These are phyloP conservation scores for Anagyrus pseudococci DNA, from an alignment of 2,888 invertebrate genomes.

Conservation along the genomic window DNA sequence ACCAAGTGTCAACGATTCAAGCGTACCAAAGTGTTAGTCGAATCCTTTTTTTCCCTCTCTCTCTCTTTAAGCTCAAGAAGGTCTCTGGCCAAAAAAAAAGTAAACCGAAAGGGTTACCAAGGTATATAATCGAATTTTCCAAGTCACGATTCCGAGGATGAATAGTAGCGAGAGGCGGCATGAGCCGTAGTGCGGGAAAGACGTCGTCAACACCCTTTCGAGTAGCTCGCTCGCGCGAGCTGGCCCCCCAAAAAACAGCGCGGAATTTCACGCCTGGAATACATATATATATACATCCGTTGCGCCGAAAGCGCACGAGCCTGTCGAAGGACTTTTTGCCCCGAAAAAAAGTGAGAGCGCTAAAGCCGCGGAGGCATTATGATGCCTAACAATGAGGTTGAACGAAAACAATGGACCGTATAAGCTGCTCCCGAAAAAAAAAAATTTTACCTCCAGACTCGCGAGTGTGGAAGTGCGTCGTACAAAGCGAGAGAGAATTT, in stretches of 20 bases:
- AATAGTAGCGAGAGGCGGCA: background rate
- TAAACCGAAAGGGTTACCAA: conserved; percentile 1
- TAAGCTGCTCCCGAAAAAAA: too few relatives aligned
- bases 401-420: too few relatives aligned
- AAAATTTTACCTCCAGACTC: too few relatives aligned
- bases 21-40: background rate
- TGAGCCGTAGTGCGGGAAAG: background rate
- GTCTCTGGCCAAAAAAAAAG: background rate
- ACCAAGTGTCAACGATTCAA: too few relatives aligned
- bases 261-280: conserved; percentile 21
- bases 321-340: conserved; percentile 4
- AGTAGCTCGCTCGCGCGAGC: background rate
- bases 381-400: too few relatives aligned
- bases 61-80: background rate
- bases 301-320: background rate
- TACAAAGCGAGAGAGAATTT: too few relatives aligned
- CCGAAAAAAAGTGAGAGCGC: too few relatives aligned
- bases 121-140: conserved; percentile 27
- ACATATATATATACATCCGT: background rate
- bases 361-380: too few relatives aligned
- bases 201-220: conserved; percentile 16
- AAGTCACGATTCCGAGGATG: conserved; percentile 12
- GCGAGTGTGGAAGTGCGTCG: too few relatives aligned
- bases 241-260: conserved; percentile 6
- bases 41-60: background rate